phyloP scores from a whole-genome alignment of 2,113 vertebrate genomes.

The Eira barbara region DNA sequence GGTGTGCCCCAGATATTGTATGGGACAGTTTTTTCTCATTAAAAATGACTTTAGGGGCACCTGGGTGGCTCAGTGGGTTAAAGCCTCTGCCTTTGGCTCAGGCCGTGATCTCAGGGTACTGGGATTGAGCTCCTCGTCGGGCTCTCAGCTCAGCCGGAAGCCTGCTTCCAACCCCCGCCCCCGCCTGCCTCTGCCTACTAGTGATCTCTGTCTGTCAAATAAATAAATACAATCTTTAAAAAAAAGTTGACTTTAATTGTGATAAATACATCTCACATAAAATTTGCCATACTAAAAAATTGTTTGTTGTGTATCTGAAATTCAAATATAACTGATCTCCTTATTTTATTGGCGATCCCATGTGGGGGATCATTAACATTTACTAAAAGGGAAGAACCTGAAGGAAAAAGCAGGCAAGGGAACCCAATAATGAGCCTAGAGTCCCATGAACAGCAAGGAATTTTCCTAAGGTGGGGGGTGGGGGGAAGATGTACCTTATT shows the following conservation, averaged over 20 bases:
- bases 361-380: not conserved
- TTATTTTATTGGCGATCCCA: not conserved
- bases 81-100: no score
- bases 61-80: no score
- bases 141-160: no score
- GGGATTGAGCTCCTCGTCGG: no score
- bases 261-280: not conserved
- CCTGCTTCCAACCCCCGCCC: no score
- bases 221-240: no score
- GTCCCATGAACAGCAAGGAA: not conserved
- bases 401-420: not conserved
- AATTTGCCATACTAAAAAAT: not conserved
- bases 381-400: not conserved
- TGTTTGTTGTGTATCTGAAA: not conserved
- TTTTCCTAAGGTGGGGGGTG: not conserved
- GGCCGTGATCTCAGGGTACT: no score
- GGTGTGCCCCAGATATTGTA: not conserved
- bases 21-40: not conserved
- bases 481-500: not conserved
- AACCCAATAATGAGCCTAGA: not conserved
- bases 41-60: not conserved
- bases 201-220: no score
- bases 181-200: no score
- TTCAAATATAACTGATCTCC: not conserved
- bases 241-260: not conserved